Percentiles rank a stretch among this genome's conserved stretches.
Evolutionary conservation across 2,888 invertebrate species (phyloP).

Genomic region (Crepidodera aurea): DNA sequence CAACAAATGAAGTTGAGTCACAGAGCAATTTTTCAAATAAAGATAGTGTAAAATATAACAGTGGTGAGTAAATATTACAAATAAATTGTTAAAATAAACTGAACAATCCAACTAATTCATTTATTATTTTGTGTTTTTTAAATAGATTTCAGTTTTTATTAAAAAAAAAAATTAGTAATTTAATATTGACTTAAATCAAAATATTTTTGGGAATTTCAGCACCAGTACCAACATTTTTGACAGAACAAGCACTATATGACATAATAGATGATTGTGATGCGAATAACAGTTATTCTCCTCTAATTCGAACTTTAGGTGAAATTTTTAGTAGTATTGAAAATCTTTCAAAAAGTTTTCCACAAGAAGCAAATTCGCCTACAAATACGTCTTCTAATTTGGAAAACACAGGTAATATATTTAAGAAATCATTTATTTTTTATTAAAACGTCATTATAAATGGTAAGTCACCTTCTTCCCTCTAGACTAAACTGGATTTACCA

Average conservation of each 20-base stretch:
- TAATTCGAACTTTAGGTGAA: conserved; percentile 79
- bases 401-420: conserved; percentile 40
- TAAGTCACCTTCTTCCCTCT: no score
- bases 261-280: conserved; percentile 79
- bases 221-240: conserved; percentile 66
- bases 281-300: conserved; percentile 72
- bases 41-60: conserved; percentile 42
- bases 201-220: conserved; percentile 42
- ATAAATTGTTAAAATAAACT: no score
- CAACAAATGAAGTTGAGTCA: conserved; percentile 51
- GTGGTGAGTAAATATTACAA: conserved; percentile 38
- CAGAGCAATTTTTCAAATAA: conserved; percentile 49
- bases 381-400: conserved; percentile 36
- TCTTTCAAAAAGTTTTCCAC: conserved; percentile 76
- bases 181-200: no score
- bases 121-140: no score
- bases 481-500: no score
- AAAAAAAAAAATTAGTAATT: no score
- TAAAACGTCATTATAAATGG: no score
- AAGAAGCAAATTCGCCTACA: conserved; percentile 51
- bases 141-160: no score
- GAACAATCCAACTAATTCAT: no score
- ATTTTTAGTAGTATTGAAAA: conserved; percentile 77
- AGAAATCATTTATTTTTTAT: conserved; percentile 8
- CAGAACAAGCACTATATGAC: conserved; percentile 77